phyloP scores from a whole-genome alignment of 2,113 vertebrate genomes.

The Planiliza haematocheilus region DNA sequence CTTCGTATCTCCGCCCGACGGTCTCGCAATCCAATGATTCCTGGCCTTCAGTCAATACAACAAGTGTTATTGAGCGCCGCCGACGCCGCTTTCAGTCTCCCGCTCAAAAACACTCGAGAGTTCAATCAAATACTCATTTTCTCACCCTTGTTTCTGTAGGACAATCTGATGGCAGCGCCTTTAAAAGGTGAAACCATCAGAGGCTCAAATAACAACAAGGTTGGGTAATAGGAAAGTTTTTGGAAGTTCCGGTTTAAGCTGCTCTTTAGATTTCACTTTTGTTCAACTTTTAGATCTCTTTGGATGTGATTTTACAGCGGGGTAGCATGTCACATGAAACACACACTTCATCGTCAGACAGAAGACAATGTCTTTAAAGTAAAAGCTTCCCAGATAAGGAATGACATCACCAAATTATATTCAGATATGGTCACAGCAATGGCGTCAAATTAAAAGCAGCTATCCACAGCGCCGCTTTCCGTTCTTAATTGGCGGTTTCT shows the following conservation, averaged over 20 bases:
- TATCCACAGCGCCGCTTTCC: neutral
- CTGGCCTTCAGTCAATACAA: slow-evolving; percentile 46
- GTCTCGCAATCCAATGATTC: slow-evolving; percentile 1
- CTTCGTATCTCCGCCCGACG: neutral
- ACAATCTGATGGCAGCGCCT: neutral
- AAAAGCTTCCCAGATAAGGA: neutral
- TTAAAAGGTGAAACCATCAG: slow-evolving; percentile 7
- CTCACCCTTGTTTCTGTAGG: neutral
- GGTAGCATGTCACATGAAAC: too few relatives aligned
- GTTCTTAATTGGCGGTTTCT: neutral
- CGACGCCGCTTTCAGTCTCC: slow-evolving; percentile 32
- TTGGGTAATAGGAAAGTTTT: slow-evolving; percentile 34
- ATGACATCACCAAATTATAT: neutral
- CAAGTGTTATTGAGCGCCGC: slow-evolving; percentile 46
- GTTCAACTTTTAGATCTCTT: too few relatives aligned
- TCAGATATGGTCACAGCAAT: neutral
- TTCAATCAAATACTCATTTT: slow-evolving; percentile 46
- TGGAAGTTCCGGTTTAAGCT: neutral
- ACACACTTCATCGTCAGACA: too few relatives aligned
- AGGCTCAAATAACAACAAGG: neutral
- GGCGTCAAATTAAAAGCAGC: neutral
- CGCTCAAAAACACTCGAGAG: slow-evolving; percentile 33
- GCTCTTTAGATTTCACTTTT: too few relatives aligned
- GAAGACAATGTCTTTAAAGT: neutral
- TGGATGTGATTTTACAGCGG: too few relatives aligned